These are phyloP conservation scores for Brevimyrus niger DNA, from an alignment of 2,113 vertebrate species.

Conservation along the genomic window DNA sequence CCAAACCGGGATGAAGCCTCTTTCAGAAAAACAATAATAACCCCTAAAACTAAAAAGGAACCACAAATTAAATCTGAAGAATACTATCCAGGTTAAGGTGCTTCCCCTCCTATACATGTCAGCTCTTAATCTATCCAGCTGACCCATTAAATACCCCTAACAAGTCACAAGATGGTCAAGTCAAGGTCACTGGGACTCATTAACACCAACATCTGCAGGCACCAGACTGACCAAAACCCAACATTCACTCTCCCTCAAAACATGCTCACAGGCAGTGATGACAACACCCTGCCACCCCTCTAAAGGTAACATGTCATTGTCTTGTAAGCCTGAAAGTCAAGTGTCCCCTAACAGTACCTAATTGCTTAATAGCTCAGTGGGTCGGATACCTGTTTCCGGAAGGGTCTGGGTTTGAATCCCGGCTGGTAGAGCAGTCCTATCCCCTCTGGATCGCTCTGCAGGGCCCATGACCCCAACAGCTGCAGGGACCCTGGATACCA, in stretches of 20 bases:
- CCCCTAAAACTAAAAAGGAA: neutral
- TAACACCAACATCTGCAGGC: neutral
- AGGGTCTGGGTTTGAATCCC: neutral
- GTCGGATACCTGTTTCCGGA: too few species aligned
- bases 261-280: neutral
- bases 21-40: neutral
- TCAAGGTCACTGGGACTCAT: neutral
- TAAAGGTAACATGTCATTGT: neutral
- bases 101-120: neutral
- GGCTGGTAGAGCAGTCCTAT: neutral
- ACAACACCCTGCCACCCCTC: neutral
- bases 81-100: neutral
- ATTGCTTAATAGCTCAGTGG: neutral
- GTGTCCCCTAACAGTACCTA: neutral
- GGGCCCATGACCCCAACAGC: neutral
- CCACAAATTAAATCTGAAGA: neutral
- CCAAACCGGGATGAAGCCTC: neutral
- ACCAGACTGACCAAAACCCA: neutral
- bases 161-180: neutral
- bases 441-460: too few species aligned
- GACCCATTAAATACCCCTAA: too few species aligned
- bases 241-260: neutral
- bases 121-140: too few species aligned
- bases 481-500: neutral
- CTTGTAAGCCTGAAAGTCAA: neutral